phyloP scores from a whole-genome alignment of 1,140 invertebrate genomes.

The Nasonia longicornis region DNA sequence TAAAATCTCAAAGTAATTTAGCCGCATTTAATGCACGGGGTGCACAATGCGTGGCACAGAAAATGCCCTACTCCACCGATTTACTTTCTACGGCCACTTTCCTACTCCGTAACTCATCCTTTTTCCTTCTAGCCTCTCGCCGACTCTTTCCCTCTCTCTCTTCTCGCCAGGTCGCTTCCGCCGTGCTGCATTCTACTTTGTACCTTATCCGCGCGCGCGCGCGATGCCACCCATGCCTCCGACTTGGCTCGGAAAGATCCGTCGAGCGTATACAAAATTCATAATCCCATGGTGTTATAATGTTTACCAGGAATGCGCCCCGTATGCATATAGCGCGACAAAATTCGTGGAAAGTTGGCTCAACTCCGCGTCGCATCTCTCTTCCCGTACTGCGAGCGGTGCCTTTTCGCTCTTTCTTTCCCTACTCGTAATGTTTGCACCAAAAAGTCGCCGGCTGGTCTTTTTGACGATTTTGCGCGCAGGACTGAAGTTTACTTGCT shows the following conservation, averaged over 20 bases:
- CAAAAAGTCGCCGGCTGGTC: background rate
- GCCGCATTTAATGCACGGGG: too few relatives aligned
- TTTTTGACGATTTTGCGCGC: background rate
- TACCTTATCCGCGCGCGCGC: constrained; percentile 37
- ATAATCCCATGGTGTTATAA: constrained; percentile 63
- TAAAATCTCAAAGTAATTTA: too few relatives aligned
- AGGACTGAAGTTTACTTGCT: background rate
- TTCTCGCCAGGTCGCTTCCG: background rate
- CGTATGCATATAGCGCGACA: constrained; percentile 56
- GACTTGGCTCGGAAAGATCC: constrained; percentile 49
- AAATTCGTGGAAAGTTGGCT: constrained; percentile 42
- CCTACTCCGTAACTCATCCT: background rate
- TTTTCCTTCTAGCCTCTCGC: background rate
- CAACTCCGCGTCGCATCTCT: background rate
- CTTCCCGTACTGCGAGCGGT: background rate
- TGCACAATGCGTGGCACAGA: background rate
- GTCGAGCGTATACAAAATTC: constrained; percentile 61
- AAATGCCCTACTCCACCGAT: background rate
- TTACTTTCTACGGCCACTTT: background rate
- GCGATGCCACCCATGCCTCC: constrained; percentile 7
- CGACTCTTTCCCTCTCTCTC: background rate
- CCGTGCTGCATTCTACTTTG: constrained; percentile 29
- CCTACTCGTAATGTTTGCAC: background rate
- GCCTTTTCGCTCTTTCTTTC: background rate
- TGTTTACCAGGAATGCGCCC: constrained; percentile 56